These are phyloP conservation scores for Caradrina clavipalpis DNA, from an alignment of 2,888 invertebrate species.

Conservation along the genomic window DNA sequence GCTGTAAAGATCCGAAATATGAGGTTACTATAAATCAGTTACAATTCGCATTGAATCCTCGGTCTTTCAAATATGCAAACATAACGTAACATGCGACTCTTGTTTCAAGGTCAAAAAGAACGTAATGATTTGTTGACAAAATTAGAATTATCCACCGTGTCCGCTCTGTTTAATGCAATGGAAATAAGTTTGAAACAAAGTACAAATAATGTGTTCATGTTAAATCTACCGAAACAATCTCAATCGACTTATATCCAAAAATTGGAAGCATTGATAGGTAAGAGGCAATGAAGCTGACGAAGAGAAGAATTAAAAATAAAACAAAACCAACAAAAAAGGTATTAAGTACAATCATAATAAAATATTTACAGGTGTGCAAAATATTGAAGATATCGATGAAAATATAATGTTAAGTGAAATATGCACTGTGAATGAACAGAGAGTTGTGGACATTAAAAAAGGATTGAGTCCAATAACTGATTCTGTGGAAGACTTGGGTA, in stretches of 20 bases:
- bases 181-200: constrained; percentile 72
- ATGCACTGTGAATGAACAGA: neutral
- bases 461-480: neutral
- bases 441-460: constrained; percentile 2
- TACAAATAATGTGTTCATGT: constrained; percentile 67
- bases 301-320: neutral
- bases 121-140: neutral
- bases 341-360: neutral
- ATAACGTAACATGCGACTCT: neutral
- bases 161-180: constrained; percentile 68
- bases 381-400: constrained; percentile 19
- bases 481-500: neutral
- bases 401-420: neutral
- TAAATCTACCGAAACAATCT: constrained; percentile 39
- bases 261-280: neutral
- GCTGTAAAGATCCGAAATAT: neutral
- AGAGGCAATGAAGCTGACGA: neutral
- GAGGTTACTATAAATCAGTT: neutral
- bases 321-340: too few relatives aligned
- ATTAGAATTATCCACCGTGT: constrained; percentile 31
- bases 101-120: neutral
- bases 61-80: too few relatives aligned
- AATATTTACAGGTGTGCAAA: neutral
- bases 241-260: neutral
- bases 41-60: neutral